These are phyloP conservation scores for Cyclophora albipunctata DNA, from an alignment of 2,888 invertebrate genomes.

Conservation along the genomic window DNA sequence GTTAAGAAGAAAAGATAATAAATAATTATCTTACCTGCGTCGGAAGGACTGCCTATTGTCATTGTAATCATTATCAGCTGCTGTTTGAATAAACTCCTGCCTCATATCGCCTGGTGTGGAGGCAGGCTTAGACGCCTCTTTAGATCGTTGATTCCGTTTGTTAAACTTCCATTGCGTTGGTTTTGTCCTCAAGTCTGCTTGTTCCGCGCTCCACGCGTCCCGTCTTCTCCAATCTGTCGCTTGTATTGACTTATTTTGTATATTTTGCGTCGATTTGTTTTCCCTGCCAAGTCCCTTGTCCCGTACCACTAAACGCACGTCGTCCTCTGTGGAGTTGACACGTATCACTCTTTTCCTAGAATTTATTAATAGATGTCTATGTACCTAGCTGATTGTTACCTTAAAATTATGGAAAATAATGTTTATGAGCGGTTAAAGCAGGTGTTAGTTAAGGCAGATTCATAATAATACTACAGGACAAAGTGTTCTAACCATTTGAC, in stretches of 20 bases:
- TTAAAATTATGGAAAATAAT: constrained; percentile 26
- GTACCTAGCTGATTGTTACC: constrained; percentile 50
- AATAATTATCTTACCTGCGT: constrained; percentile 40
- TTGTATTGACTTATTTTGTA: constrained; percentile 84
- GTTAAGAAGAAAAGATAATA: too few species aligned
- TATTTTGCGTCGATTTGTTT: constrained; percentile 84
- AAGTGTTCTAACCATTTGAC: constrained; percentile 6
- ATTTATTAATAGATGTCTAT: constrained; percentile 75
- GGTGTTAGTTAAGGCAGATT: too few species aligned
- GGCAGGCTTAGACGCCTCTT: constrained; percentile 67
- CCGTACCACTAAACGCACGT: constrained; percentile 83
- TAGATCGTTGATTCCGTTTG: constrained; percentile 75
- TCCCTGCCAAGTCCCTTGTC: constrained; percentile 82
- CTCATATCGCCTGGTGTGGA: constrained; percentile 63
- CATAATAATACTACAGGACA: constrained; percentile 5
- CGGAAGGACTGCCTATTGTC: constrained; percentile 60
- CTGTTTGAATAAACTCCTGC: constrained; percentile 67
- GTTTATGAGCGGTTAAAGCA: too few species aligned
- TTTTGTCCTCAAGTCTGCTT: constrained; percentile 78
- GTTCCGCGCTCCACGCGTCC: constrained; percentile 92
- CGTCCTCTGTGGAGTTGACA: constrained; percentile 83
- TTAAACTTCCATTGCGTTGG: constrained; percentile 85
- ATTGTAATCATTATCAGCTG: constrained; percentile 63
- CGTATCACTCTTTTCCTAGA: constrained; percentile 84
- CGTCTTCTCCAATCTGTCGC: constrained; percentile 85